These are phyloP conservation scores for Calosoma granatense DNA, from an alignment of 1,140 invertebrate genomes.

Conservation along the genomic window DNA sequence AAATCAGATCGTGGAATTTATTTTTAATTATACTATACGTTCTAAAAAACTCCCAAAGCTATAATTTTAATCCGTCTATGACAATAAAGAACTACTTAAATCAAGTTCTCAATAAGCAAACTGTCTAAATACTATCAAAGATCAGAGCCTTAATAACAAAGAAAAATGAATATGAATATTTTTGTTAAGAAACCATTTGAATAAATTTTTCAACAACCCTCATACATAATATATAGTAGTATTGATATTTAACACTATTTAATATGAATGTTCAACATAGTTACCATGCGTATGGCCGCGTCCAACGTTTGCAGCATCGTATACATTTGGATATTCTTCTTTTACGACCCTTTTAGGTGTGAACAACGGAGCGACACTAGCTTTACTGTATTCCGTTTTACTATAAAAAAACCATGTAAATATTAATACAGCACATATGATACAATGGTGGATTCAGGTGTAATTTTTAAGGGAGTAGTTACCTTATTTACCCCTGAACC, in stretches of 20 bases:
- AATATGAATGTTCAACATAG: too few relatives aligned
- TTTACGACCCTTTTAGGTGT: background rate
- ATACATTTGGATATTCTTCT: background rate
- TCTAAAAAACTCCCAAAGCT: too few relatives aligned
- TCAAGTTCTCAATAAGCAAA: too few relatives aligned
- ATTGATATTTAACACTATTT: too few relatives aligned
- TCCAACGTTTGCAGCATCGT: background rate
- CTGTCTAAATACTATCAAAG: slow-evolving; percentile 17
- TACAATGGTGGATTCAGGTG: too few relatives aligned
- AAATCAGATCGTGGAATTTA: too few relatives aligned
- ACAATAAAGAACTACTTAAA: too few relatives aligned
- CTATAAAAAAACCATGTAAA: background rate
- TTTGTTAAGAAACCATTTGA: background rate
- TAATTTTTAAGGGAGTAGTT: background rate
- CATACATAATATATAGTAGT: background rate
- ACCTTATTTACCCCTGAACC: background rate
- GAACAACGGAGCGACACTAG: background rate
- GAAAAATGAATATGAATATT: slow-evolving; percentile 13
- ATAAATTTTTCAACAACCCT: background rate
- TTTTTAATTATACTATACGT: too few relatives aligned
- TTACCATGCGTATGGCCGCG: too few relatives aligned
- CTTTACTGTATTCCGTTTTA: background rate
- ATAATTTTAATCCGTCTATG: too few relatives aligned
- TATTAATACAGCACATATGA: too few relatives aligned
- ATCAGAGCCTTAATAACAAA: slow-evolving; percentile 1